Conservation (phyloP, 1,140 invertebrate genomes). For the Diorhabda sublineata region DNA sequence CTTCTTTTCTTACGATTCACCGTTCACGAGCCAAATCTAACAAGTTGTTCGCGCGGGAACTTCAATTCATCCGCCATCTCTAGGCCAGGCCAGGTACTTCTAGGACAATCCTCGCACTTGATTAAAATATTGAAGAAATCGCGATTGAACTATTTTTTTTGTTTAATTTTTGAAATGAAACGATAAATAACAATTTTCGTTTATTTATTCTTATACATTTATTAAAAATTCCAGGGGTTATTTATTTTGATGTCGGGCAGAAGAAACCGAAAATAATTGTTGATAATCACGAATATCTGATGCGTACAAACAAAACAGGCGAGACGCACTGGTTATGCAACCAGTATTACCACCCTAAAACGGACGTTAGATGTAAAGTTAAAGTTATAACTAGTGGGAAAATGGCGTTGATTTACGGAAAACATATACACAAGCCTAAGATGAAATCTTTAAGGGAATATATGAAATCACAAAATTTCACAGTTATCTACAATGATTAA, state of each 20-base stretch:
- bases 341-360: constrained; percentile 32
- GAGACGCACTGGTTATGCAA: constrained; percentile 29
- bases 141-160: no score
- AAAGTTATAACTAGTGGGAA: constrained; percentile 21
- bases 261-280: constrained; percentile 37
- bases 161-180: not conserved
- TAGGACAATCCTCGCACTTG: no score
- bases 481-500: constrained; percentile 17
- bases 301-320: constrained; percentile 21
- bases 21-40: no score
- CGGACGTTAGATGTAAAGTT: constrained; percentile 27
- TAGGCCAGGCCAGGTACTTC: no score
- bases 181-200: not conserved
- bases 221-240: constrained; percentile 24
- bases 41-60: no score
- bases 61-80: no score
- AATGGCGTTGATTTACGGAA: constrained; percentile 22
- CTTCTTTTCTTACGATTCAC: no score
- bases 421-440: constrained; percentile 27
- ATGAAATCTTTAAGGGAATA: constrained; percentile 11
- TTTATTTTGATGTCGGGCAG: constrained; percentile 32
- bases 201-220: not conserved
- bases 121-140: no score
- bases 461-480: constrained; percentile 25
- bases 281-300: constrained; percentile 29